Conservation (phyloP, 2,888 invertebrate species). For the Hydriomena furcata region DNA sequence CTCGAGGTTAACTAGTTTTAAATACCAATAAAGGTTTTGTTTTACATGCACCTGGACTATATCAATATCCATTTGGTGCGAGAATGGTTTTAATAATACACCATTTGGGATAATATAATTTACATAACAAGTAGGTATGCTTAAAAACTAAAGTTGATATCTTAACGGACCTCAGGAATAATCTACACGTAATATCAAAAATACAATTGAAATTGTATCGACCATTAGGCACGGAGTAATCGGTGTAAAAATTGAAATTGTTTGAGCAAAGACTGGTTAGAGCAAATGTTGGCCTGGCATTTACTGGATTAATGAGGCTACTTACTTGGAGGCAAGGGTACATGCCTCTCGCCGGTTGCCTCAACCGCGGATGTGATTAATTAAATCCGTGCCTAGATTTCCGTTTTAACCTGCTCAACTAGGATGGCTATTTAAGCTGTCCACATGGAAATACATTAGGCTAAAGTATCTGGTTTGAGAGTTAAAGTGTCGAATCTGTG, state of each 20-base stretch:
- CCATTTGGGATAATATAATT: too few relatives aligned
- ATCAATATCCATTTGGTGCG: too few relatives aligned
- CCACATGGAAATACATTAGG: constrained; percentile 41
- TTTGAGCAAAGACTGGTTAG: constrained; percentile 17
- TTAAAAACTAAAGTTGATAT: too few relatives aligned
- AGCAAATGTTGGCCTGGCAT: constrained; percentile 31
- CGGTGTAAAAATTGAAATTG: constrained; percentile 21
- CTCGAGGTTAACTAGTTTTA: constrained; percentile 34
- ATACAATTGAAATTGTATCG: too few relatives aligned
- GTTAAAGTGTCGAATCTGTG: constrained; percentile 30
- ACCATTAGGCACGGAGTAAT: too few relatives aligned
- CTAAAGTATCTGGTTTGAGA: constrained; percentile 26
- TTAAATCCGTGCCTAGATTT: constrained; percentile 72
- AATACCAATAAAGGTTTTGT: constrained; percentile 15
- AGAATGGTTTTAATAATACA: background rate
- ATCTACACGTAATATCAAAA: too few relatives aligned
- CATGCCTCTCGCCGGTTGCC: constrained; percentile 50
- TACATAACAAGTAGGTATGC: too few relatives aligned
- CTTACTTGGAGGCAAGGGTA: constrained; percentile 42
- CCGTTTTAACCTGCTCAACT: constrained; percentile 72
- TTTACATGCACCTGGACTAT: constrained; percentile 5
- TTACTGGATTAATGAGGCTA: constrained; percentile 49
- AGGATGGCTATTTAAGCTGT: constrained; percentile 48
- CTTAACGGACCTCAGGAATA: too few relatives aligned
- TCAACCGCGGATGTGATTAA: constrained; percentile 72